phyloP scores from a whole-genome alignment of 2,888 invertebrate species.

The Dasysyrphus albostriatus region DNA sequence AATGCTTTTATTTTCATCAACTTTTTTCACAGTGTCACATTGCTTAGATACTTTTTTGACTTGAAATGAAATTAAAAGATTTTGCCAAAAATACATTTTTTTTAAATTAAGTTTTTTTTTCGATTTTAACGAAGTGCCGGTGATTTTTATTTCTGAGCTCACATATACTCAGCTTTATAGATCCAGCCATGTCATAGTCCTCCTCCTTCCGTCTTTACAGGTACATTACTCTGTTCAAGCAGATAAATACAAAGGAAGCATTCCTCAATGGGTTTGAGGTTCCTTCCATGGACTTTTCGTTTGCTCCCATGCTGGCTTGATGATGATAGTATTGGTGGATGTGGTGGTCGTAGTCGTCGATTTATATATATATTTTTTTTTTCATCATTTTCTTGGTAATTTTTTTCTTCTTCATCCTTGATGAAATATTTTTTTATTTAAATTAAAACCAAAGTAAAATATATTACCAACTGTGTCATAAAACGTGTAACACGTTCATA shows the following conservation, averaged over 20 bases:
- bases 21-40: too few relatives aligned
- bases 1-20: too few relatives aligned
- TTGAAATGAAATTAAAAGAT: too few relatives aligned
- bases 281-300: constrained; percentile 37
- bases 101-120: too few relatives aligned
- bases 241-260: constrained; percentile 67
- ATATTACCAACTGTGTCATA: constrained; percentile 65
- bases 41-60: too few relatives aligned
- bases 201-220: constrained; percentile 11
- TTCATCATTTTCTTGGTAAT: neutral
- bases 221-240: constrained; percentile 71
- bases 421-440: constrained; percentile 70
- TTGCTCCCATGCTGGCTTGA: constrained; percentile 35
- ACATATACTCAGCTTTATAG: neutral
- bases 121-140: too few relatives aligned
- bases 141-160: too few relatives aligned
- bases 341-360: constrained; percentile 14
- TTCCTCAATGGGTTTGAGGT: constrained; percentile 33
- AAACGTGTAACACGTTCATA: constrained; percentile 49
- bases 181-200: constrained; percentile 10
- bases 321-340: neutral
- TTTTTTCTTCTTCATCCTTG: constrained; percentile 40
- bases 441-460: constrained; percentile 75
- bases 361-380: constrained; percentile 6
- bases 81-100: too few relatives aligned